A percentile compares a stretch with the other conserved stretches of the same genome.
These are phyloP conservation scores for Drosophila rhopaloa DNA, from an alignment of 1,140 invertebrate genomes.

Conservation along the genomic window DNA sequence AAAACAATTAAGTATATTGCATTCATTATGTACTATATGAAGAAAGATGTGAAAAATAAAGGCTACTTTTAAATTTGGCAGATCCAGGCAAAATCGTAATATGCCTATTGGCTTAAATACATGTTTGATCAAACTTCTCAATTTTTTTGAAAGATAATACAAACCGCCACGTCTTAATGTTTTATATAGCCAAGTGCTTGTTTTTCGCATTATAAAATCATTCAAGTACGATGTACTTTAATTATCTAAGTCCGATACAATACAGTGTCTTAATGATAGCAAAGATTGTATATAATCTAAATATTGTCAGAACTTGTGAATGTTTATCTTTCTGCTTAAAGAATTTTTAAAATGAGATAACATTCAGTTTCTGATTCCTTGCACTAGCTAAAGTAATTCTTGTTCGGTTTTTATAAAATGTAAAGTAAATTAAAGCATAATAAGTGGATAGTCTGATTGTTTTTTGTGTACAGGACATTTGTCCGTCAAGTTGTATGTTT, in stretches of 20 bases:
- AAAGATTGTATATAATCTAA: not conserved
- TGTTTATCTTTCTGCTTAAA: not conserved
- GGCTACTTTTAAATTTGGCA: no score
- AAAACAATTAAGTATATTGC: not conserved
- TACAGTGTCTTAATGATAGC: no score
- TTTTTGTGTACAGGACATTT: not conserved
- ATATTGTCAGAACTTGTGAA: not conserved
- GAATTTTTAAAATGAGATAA: constrained; percentile 2
- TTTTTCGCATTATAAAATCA: no score
- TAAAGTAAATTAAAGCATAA: not conserved
- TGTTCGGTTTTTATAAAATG: not conserved
- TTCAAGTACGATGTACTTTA: no score
- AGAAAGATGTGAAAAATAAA: not conserved
- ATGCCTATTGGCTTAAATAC: no score
- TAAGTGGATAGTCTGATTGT: not conserved
- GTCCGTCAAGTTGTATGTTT: constrained; percentile 6
- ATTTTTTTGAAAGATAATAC: no score
- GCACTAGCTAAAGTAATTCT: not conserved
- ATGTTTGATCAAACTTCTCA: no score
- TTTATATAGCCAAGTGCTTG: no score
- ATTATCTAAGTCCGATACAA: no score
- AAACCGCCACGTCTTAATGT: no score
- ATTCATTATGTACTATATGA: not conserved
- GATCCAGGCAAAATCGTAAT: no score
- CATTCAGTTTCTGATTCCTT: not conserved